Percentiles rank a stretch among this genome's conserved stretches.
Conservation (phyloP, 2,888 invertebrate species). For the Choreutis nemorana region DNA sequence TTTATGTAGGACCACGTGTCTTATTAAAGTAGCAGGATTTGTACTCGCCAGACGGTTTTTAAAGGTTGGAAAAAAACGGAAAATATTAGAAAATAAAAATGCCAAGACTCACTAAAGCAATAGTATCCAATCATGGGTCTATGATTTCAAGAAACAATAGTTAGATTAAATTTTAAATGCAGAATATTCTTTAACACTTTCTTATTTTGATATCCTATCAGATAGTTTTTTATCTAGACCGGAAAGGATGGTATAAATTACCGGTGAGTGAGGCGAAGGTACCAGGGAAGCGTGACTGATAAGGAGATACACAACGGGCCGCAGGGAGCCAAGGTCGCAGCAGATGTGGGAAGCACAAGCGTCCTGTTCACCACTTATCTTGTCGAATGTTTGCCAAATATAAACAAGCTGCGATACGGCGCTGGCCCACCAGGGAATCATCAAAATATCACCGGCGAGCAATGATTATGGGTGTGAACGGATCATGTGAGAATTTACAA, state of each 20-base stretch:
- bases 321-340: conserved; percentile 55
- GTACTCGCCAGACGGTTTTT: no score
- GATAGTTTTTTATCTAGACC: conserved; percentile 52
- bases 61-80: no score
- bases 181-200: no score
- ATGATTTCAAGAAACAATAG: no score
- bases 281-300: conserved; percentile 54
- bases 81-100: no score
- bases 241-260: conserved; percentile 52
- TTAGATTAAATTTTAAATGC: no score
- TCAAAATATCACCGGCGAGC: no score
- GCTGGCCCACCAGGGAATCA: background rate
- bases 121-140: no score
- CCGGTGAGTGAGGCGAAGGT: conserved; percentile 30
- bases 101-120: no score
- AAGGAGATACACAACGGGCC: conserved; percentile 52
- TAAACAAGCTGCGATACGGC: conserved; percentile 40
- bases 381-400: conserved; percentile 43
- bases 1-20: no score
- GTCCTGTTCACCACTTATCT: conserved; percentile 55
- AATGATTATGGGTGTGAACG: conserved; percentile 49
- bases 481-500: conserved; percentile 42
- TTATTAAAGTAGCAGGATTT: no score
- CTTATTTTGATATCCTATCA: no score
- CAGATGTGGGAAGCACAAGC: conserved; percentile 63